A percentile compares a stretch with the other conserved stretches of the same genome.
Evolutionary conservation across 1,140 invertebrate genomes (phyloP).

Genomic region (Pentalonia nigronervosa): DNA sequence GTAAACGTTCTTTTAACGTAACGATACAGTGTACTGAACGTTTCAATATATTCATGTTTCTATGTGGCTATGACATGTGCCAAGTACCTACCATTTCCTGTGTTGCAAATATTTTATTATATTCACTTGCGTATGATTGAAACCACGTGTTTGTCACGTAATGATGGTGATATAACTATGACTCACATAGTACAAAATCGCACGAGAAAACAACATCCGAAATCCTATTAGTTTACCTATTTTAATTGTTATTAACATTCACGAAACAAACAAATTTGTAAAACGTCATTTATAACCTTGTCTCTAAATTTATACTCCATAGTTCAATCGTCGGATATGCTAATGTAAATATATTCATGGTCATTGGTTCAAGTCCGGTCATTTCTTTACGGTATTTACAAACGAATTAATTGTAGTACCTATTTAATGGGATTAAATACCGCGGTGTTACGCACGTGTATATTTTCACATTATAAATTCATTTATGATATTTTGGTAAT

Average conservation of each 20-base stretch:
- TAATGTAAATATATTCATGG: slow-evolving; percentile 12
- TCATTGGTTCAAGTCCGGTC: slow-evolving; percentile 43
- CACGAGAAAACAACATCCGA: not conserved
- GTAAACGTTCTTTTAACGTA: not conserved
- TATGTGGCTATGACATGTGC: not conserved
- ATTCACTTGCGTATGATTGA: not conserved
- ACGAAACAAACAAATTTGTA: slow-evolving; percentile 35
- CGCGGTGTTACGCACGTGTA: not conserved
- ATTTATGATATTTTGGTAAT: not conserved
- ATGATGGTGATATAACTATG: not conserved
- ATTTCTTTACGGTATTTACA: slow-evolving; percentile 46
- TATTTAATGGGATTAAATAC: not conserved
- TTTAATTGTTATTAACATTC: slow-evolving; percentile 8
- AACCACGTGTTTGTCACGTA: not conserved
- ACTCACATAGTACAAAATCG: not conserved
- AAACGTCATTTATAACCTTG: slow-evolving; percentile 41
- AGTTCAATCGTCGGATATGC: slow-evolving; percentile 22
- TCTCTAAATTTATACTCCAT: slow-evolving; percentile 14
- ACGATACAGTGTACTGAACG: not conserved
- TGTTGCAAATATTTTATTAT: not conserved
- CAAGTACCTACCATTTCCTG: not conserved
- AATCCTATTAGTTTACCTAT: not conserved
- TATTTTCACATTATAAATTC: not conserved
- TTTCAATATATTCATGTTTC: not conserved
- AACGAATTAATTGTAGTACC: not conserved